Conservation (phyloP, 2,797 vertebrate species). For the Anguilla pacifica region DNA sequence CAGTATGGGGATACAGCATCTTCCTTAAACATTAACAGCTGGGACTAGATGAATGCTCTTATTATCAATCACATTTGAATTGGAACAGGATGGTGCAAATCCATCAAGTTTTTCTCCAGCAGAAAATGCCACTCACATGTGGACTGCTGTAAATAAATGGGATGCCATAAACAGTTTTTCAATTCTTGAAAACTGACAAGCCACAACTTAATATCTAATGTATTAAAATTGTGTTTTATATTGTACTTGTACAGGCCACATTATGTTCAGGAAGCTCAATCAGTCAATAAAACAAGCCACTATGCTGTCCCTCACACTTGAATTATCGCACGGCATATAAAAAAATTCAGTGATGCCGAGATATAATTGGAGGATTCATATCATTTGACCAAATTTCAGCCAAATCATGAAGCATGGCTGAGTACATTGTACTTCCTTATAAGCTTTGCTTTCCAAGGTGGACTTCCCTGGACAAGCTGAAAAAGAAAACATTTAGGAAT, state of each 20-base stretch:
- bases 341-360: neutral
- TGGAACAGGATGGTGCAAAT: neutral
- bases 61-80: no score
- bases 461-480: neutral
- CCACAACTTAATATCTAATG: neutral
- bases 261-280: neutral
- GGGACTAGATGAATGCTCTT: neutral
- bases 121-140: neutral
- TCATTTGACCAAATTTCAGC: neutral
- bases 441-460: neutral
- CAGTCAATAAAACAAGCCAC: neutral
- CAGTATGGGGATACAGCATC: neutral
- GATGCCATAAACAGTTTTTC: neutral
- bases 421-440: neutral
- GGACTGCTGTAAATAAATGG: neutral
- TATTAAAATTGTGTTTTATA: neutral
- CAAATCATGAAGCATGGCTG: neutral
- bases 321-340: neutral
- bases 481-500: neutral
- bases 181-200: neutral
- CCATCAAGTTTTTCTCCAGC: neutral
- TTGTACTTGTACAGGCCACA: neutral
- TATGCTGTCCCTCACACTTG: neutral
- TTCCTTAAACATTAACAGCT: neutral
- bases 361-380: neutral